phyloP scores from a whole-genome alignment of 1,140 invertebrate species.

The Adelges cooleyi region DNA sequence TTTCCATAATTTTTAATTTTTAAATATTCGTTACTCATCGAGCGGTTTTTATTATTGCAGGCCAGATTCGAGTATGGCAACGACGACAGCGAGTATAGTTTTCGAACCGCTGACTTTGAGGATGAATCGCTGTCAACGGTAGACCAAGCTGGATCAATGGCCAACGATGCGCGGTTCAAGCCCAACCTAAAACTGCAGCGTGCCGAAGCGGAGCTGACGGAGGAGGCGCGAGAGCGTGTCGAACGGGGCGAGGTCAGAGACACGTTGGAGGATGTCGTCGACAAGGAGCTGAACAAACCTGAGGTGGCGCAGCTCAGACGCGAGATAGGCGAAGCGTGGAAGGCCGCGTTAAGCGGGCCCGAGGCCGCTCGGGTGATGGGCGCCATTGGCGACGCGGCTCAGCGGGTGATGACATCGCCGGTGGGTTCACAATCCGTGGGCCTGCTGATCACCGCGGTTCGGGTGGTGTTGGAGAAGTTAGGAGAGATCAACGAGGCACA shows the following conservation, averaged over 20 bases:
- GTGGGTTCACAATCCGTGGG: neutral
- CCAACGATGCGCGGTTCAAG: neutral
- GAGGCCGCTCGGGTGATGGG: neutral
- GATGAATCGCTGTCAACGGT: too few relatives aligned
- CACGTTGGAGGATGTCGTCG: neutral
- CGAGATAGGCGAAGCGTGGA: neutral
- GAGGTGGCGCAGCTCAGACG: neutral
- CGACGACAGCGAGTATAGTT: too few relatives aligned
- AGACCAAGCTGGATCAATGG: too few relatives aligned
- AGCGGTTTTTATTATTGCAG: too few relatives aligned
- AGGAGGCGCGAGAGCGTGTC: neutral
- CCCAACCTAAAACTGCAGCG: neutral
- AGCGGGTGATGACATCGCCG: neutral
- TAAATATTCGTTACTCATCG: too few relatives aligned
- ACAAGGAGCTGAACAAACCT: neutral
- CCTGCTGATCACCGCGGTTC: neutral
- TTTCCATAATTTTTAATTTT: too few relatives aligned
- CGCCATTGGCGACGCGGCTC: neutral
- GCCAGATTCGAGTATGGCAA: too few relatives aligned
- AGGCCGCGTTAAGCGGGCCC: neutral
- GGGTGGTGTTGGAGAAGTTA: neutral
- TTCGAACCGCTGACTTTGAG: too few relatives aligned
- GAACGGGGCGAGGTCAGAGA: neutral
- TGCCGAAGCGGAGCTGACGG: neutral
- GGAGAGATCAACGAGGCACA: neutral